A percentile compares a stretch with the other conserved stretches of the same genome.
phyloP scores from a whole-genome alignment of 1,140 invertebrate species.

The Drosophila albomicans region DNA sequence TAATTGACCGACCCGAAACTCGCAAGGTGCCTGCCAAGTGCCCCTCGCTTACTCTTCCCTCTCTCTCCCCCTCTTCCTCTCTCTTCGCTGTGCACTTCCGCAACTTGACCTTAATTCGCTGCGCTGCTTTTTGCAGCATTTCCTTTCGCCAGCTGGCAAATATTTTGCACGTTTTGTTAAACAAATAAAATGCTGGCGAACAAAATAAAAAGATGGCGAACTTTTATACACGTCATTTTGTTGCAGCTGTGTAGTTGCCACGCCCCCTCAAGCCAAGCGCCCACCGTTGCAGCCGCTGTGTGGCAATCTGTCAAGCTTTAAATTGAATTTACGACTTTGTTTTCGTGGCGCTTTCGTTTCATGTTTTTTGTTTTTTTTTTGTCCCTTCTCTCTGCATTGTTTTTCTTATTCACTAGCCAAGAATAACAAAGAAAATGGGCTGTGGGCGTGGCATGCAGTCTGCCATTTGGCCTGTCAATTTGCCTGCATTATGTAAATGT shows the following conservation, averaged over 20 bases:
- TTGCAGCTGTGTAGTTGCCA: conserved; percentile 46
- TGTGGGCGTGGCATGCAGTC: not conserved
- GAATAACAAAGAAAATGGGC: conserved; percentile 58
- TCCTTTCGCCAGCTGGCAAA: conserved; percentile 25
- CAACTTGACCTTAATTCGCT: conserved; percentile 75
- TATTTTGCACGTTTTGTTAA: conserved; percentile 61
- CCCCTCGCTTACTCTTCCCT: conserved; percentile 13
- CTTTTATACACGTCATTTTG: conserved; percentile 62
- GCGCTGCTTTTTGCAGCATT: conserved; percentile 12
- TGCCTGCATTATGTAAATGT: conserved; percentile 78
- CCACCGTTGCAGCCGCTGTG: conserved; percentile 51
- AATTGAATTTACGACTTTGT: conserved; percentile 84
- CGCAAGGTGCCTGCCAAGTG: conserved; percentile 54
- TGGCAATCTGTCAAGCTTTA: conserved; percentile 84
- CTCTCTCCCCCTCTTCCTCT: not conserved
- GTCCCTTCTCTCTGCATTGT: conserved; percentile 46
- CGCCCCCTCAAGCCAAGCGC: conserved; percentile 26
- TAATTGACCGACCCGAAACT: conserved; percentile 56
- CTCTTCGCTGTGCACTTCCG: conserved; percentile 1
- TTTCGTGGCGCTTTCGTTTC: conserved; percentile 80
- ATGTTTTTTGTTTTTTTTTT: conserved; percentile 34
- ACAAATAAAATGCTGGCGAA: conserved; percentile 43
- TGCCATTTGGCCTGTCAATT: conserved; percentile 64
- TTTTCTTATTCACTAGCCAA: conserved; percentile 56
- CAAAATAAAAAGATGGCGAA: conserved; percentile 45